Evolutionary conservation across 2,888 invertebrate species (phyloP).

Genomic region (Oligia latruncula): DNA sequence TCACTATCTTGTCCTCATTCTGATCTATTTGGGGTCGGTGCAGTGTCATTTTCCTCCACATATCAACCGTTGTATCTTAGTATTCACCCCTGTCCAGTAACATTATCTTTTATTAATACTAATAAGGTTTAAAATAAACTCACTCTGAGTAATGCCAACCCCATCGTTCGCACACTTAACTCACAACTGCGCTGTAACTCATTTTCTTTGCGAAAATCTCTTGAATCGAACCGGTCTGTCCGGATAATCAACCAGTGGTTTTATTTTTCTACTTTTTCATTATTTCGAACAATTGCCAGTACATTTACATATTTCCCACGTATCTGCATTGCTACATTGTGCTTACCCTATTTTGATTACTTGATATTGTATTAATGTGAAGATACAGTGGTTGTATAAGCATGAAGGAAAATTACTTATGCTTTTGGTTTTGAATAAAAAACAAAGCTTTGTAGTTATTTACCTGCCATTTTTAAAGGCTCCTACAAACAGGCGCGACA

Average conservation of each 20-base stretch:
- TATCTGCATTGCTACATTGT: constrained; percentile 21
- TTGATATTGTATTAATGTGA: constrained; percentile 23
- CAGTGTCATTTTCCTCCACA: neutral
- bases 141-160: constrained; percentile 79
- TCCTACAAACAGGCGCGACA: too few species aligned
- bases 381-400: neutral
- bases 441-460: neutral
- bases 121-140: constrained; percentile 66
- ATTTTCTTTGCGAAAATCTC: constrained; percentile 67
- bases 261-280: constrained; percentile 41
- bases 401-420: neutral
- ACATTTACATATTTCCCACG: constrained; percentile 60
- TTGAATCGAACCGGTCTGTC: constrained; percentile 76
- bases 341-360: constrained; percentile 12
- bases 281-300: constrained; percentile 51
- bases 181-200: constrained; percentile 65
- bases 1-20: neutral
- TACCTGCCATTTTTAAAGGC: too few species aligned
- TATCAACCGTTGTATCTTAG: neutral
- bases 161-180: constrained; percentile 73
- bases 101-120: neutral
- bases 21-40: neutral
- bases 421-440: neutral
- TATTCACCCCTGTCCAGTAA: neutral
- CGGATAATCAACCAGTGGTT: constrained; percentile 67